Evolutionary conservation across 1,140 invertebrate genomes (phyloP), one percentile per base, ranked within the genome.

Genomic region (Drosophila albomicans): DNA sequence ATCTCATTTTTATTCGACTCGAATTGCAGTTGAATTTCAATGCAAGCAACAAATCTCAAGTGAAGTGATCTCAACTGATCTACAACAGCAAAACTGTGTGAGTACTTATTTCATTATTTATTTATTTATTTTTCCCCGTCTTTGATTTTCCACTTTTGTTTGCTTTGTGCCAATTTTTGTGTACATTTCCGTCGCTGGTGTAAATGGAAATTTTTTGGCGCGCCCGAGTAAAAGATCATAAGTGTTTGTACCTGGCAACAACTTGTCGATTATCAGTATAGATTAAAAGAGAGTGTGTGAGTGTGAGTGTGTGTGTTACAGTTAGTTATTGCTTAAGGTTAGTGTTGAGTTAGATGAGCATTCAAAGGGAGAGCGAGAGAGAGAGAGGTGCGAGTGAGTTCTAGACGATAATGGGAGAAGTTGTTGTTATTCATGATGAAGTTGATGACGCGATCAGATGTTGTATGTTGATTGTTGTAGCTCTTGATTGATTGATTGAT

Each of bases 401-500:
- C 32, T 32, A 32, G 32, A 8, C 7, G 3, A 25, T 25, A 3
- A 25, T 32, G 32, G 32, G 32, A 32, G 20, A 25, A 25, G 20
- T 25, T 25, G 20, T 25, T 25, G 20, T 25, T 25, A 25, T 25
- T 25, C 20, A 25, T 25, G 20, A 25, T 25, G 20, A 25, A 25
- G 45, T 73, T 64, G 58, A 68, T 45, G 52, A 43, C 8, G 62
- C 15, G 74, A 57, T 74, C 8, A 38, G 74, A 58, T 41, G 49
- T 13, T 52, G 25, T 5, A 30, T 30, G 49, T 5, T 52, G 25
- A n/a, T 30, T 38, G 25, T 25, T 25, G 20, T 25, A 52, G 63
- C 11, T 64, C 48, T 49, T 51, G 76, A 30, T 43, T 49, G 75
- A 69, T 54, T 45, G 73, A 66, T 70, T 73, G 63, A 5, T 8